Evolutionary conservation across 2,797 vertebrate species (phyloP), one percentile per base, ranked within the genome.

Genomic region (Sebastes variabilis): DNA sequence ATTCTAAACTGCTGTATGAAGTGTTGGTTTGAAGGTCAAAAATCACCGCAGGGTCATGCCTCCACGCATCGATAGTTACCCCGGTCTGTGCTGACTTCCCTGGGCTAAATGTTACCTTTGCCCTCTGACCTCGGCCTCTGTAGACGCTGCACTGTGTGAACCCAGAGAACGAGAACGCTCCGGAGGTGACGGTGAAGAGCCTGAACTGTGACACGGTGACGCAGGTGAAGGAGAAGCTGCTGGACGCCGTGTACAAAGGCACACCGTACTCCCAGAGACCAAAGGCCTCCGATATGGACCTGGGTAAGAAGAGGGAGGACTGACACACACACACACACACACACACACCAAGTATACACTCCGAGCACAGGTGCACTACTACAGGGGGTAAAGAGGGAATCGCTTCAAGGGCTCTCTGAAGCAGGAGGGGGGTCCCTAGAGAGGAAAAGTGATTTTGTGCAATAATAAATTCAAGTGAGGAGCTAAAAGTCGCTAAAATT

Each of bases 61-160:
- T 60, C 54, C 32, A 6, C 24, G 29, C 62, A 24, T 78, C 46
- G 22, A 77, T 80, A 66, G 52, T 75, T 61, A 80, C 49, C 59
- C 59, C 27, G 29, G 46, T 76, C 25, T 58, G 49, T 61, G 46
- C 67, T 82, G 84, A 82, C 30, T 29, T 72, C 12, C 49, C 13
- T 54, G 9, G 4, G 87, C 24, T 79, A 62, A 85, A 52, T 69
- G 16, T 75, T 36, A 68, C 58, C 46, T 8, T 22, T 27, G 20
- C 60, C 27, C 76, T 72, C 22, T 81, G 67, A 49, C 71, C 64
- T 77, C 66, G 73, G 79, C 66, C 14, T 73, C 49, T 32, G 2
- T 93, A 99, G 99, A 99, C 98, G 2, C 96, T 99, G 92, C 98
- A 99, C 95, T 99, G 99, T 0, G 97, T 99, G 93, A 99, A 99